These are phyloP conservation scores for Platycercus adscitus DNA, from an alignment of 2,113 vertebrate genomes.

Conservation along the genomic window DNA sequence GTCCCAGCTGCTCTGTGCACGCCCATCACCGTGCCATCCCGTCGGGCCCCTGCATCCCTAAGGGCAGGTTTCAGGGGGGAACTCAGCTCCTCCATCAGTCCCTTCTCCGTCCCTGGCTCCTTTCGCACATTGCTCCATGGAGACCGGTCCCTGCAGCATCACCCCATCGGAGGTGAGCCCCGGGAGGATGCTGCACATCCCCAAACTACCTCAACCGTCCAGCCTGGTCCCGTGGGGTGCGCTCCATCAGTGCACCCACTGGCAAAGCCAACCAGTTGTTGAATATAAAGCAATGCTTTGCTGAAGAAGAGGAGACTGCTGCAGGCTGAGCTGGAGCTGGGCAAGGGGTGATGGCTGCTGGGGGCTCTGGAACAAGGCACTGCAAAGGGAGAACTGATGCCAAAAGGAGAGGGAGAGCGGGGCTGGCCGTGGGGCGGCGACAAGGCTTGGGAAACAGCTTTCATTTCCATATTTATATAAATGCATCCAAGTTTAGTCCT, in stretches of 20 bases:
- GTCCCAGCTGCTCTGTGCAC: accelerated
- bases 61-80: neutral
- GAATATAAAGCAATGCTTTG: neutral
- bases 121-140: neutral
- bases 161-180: neutral
- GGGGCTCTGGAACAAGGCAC: neutral
- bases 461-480: conserved; percentile 67
- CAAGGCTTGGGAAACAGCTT: neutral
- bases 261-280: neutral
- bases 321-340: neutral
- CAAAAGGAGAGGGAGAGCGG: neutral
- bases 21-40: accelerated
- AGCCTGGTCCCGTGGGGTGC: neutral
- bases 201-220: neutral
- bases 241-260: accelerated
- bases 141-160: accelerated
- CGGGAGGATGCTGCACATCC: neutral
- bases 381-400: neutral
- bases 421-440: neutral
- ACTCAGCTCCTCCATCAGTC: neutral
- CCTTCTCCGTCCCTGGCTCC: neutral
- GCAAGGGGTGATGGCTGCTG: neutral
- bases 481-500: conserved; percentile 34
- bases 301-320: conserved; percentile 14
- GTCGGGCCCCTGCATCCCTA: accelerated